Evolutionary conservation across 2,888 invertebrate species (phyloP), one percentile per base, ranked within the genome.

Genomic region (Myathropa florea): DNA sequence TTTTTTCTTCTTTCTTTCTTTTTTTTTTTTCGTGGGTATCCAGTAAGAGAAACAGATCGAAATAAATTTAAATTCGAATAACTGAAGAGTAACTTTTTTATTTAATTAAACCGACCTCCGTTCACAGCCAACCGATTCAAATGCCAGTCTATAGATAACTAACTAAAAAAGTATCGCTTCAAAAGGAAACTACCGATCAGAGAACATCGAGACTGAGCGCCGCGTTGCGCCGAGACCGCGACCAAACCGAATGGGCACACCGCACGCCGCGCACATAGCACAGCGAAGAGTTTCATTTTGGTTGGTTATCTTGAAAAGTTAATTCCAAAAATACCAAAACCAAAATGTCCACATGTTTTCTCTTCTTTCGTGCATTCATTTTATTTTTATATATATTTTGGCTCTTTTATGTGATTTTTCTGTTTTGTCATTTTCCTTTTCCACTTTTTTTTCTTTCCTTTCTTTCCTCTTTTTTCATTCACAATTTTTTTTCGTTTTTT

Each of bases 61-160:
- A 71, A 76, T 6, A 24, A 39, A 46, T 39, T 83, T 71, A 53
- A 67, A 36, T 46, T 46, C 46, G 46, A 46, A 33, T 12, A 65
- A 59, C 63, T 55, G 57, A 71, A 75, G 59, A 65, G 83, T 65
- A 73, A 81, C 63, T 71, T 33, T 55, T 39, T 60, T 60, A 39
- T 24, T 4, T 36, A n/a, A 55, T 23, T 64, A 76, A 81, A 73
- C 75, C 71, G 78, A 75, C 67, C 72, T 57, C 72, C 59, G 55
- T 63, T 67, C 89, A 89, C 89, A 90, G 90, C 89, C 90, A 90
- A 92, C 91, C 92, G 90, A 88, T 90, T 89, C 89, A 89, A 88
- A 89, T 89, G 90, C 89, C 90, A 90, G 91, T 89, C 91, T 92
- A 90, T 91, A 91, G 90, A 90, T 91, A 91, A 92, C 92, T 92